A percentile compares a stretch with the other conserved stretches of the same genome.
Conservation (phyloP, 2,113 vertebrate species). For the Microcebus griseorufus region DNA sequence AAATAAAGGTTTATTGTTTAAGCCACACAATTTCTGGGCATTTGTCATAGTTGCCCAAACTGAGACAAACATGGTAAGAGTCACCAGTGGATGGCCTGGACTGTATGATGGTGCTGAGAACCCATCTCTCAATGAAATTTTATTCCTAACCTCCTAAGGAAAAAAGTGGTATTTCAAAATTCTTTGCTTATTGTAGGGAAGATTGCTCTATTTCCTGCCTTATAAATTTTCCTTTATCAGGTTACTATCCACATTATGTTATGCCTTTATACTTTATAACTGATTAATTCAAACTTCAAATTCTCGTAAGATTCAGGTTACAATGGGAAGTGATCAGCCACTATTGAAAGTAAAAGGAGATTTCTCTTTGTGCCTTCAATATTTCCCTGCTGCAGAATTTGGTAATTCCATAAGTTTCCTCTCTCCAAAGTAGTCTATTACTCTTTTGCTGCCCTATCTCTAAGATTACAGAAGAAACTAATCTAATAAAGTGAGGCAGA, state of each 20-base stretch:
- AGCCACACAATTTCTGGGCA: background rate
- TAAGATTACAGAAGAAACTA: background rate
- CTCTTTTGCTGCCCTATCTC: background rate
- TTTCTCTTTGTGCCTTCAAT: background rate
- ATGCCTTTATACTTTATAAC: background rate
- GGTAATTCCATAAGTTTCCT: background rate
- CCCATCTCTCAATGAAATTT: background rate
- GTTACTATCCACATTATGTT: background rate
- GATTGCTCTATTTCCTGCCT: background rate
- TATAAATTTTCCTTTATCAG: background rate
- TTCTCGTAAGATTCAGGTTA: background rate
- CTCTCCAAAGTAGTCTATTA: background rate
- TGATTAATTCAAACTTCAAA: background rate
- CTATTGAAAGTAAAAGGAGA: background rate
- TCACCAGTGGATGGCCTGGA: rapidly evolving
- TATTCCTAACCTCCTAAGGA: background rate
- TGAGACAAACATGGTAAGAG: background rate
- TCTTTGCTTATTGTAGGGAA: background rate
- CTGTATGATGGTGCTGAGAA: background rate
- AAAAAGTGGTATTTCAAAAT: background rate
- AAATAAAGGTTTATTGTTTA: background rate
- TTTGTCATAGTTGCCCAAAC: background rate
- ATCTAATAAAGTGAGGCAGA: background rate
- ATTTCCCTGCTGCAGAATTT: background rate
- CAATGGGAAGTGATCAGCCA: background rate